A percentile compares a stretch with the other conserved stretches of the same genome.
Conservation (phyloP, 1,140 invertebrate species). For the Fopius arisanus region DNA sequence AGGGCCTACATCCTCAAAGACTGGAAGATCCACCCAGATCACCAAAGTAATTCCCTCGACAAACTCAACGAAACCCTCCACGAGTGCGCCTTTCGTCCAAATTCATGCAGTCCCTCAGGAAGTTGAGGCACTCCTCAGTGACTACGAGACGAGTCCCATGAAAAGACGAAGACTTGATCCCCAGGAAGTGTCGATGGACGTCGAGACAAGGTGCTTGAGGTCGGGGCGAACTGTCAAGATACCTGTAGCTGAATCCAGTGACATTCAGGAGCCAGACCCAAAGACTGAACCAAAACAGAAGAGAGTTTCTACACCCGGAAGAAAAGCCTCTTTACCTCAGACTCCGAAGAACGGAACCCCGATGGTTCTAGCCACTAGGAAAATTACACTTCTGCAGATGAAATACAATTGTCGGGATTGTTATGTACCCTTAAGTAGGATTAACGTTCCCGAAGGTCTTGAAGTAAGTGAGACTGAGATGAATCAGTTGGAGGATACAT, state of each 20-base stretch:
- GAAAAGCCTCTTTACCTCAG: neutral
- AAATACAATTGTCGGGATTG: conserved; percentile 12
- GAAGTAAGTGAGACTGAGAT: neutral
- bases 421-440: neutral
- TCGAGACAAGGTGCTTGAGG: neutral
- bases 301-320: too few species aligned
- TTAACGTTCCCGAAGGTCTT: too few species aligned
- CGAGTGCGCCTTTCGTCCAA: neutral
- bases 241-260: too few species aligned
- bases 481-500: too few species aligned
- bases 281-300: too few species aligned
- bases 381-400: neutral
- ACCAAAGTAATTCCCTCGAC: neutral
- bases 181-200: neutral
- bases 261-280: too few species aligned
- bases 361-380: neutral
- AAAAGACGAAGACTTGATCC: neutral
- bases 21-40: too few species aligned
- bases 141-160: neutral
- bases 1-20: too few species aligned
- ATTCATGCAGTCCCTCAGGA: conserved; percentile 12
- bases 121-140: neutral
- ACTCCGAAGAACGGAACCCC: neutral
- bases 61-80: neutral
- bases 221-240: neutral